Base-by-base conservation (phyloP, 2,113 vertebrate species). In the Pelobates fuscus region DNA sequence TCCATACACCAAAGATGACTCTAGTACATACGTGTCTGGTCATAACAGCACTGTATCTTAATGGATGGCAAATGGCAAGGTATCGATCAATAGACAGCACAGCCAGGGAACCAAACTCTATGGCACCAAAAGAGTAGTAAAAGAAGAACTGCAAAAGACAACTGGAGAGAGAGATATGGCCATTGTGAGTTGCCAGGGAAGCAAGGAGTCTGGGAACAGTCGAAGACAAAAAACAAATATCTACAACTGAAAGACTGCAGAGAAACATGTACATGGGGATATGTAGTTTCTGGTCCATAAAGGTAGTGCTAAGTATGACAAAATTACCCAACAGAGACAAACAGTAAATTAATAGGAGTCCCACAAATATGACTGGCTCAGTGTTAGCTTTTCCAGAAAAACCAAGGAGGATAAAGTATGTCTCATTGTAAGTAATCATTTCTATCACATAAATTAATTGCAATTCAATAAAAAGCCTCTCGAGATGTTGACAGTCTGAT, bases 231-330 rank as follows among this genome's bases (percentile, higher is more conserved):
- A 68, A 12, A 10, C 74, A 54, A 17, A 80, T 69, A 49, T 80
- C 79, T 24, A 74, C 61, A 6, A 63, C 3, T 8, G 70, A 61
- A n/a, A 80, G 27, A 44, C 68, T 68, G 17, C 49, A 64, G 7
- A 80, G 59, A 14, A 80, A 78, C 46, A 78, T 73, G 37, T 80
- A 80, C 77, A 80, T 80, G n/a, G 79, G 79, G 5, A 37, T 63
- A 15, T 74, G 64, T 14, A 69, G 52, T 3, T 44, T 37, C 46
- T 30, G 12, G 24, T 37, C 32, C n/a, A 21, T 30, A 17, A 8
- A 25, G 15, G 55, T 25, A 2, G 24, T 23, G 11, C 8, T 26
- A 25, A 58, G 24, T 11, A 25, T 58, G 8, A 58, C 2, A 12
- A 58, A 8, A 12, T 58, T 58, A 14, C 55, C 55, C 8, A 58